These are phyloP conservation scores for Synanthedon myopaeformis DNA, from an alignment of 2,888 invertebrate genomes.

Conservation along the genomic window DNA sequence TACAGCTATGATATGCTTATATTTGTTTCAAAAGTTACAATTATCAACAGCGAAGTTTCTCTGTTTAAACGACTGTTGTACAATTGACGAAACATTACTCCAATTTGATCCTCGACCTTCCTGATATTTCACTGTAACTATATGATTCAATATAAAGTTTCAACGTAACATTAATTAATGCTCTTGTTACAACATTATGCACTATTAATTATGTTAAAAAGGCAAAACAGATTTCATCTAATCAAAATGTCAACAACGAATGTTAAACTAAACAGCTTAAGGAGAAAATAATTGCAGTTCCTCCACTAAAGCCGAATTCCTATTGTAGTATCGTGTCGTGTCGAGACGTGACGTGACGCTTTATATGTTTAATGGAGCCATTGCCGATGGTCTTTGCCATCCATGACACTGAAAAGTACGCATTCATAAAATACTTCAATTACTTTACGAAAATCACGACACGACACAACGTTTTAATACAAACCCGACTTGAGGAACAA, in stretches of 20 bases:
- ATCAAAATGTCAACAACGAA: constrained; percentile 68
- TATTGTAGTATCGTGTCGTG: no score
- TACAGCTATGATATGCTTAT: constrained; percentile 95
- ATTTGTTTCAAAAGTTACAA: constrained; percentile 77
- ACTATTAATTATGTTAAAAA: constrained; percentile 61
- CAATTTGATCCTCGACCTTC: constrained; percentile 45
- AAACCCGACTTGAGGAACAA: constrained; percentile 22
- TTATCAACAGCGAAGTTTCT: constrained; percentile 70
- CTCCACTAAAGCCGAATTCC: constrained; percentile 14
- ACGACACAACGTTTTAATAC: no score
- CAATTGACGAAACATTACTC: constrained; percentile 63
- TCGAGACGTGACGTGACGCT: no score
- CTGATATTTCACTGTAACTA: constrained; percentile 54
- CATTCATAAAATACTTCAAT: no score
- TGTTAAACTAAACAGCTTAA: constrained; percentile 67
- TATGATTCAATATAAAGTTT: constrained; percentile 17
- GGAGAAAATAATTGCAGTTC: constrained; percentile 36
- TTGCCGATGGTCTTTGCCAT: no score
- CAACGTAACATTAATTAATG: constrained; percentile 52
- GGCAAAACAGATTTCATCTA: constrained; percentile 67
- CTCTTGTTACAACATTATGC: constrained; percentile 59
- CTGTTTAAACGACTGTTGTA: constrained; percentile 42
- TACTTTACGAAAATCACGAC: no score
- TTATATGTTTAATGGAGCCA: no score
- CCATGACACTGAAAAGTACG: no score